Base-by-base conservation (phyloP, 2,113 vertebrate species). In the Machaerirhynchus nigripectus region DNA sequence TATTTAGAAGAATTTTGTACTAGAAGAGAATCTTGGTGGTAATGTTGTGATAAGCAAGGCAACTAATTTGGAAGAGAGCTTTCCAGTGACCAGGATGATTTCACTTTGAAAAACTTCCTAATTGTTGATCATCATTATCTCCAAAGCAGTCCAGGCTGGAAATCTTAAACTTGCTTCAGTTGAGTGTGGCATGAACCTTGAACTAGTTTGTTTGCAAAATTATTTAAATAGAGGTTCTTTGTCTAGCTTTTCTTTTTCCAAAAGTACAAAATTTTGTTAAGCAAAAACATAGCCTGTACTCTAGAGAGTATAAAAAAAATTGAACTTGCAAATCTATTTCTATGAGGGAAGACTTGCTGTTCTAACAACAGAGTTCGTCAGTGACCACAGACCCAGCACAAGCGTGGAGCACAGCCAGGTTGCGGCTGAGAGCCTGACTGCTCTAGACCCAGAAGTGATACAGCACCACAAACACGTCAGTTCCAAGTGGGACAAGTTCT, bases 321-420 rank as follows among this genome's bases (percentile, higher is more conserved):
- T 2, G 64, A 87, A 57, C 22, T 74, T 65, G 18, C 22, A 65
- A 44, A 69, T 56, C 33, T 63, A 39, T 87, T 78, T 69, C 47
- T 35, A 55, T 24, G 47, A 74, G 40, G 0, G 2, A 73, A 77
- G 80, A 47, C 17, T 10, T 13, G 12, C n/a, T 84, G 37, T 28
- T 81, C 4, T 26, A 75, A 61, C 42, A 77, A 82, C 31, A 5
- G 1, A 4, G 13, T 46, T 89, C 40, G 23, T 69, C 35, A 20
- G 1, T 2, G 7, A 69, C 37, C 44, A n/a, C 39, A 50, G 59
- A 64, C 21, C 14, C 40, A 74, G n/a, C 17, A 30, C 0, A 1
- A 78, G 40, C 33, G 27, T 0, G 0, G 13, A 69, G 33, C 2
- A 42, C 15, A 60, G 69, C 1, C 3, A 42, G 2, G 0, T 2